phyloP scores from a whole-genome alignment of 2,797 vertebrate genomes.

The Jordanella pulchra region DNA sequence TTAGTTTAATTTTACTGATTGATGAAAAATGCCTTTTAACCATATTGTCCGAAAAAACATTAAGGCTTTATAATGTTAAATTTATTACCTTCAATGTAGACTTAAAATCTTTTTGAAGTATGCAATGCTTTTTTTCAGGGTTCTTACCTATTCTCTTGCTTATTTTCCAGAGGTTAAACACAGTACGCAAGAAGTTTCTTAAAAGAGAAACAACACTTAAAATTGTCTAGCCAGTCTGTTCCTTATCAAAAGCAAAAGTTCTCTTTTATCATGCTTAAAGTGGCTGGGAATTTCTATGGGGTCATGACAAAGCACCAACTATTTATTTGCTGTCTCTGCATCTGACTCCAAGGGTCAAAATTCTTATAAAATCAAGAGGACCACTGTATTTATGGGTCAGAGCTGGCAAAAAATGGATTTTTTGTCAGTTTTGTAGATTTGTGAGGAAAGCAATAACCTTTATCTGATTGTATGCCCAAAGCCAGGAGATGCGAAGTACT shows the following conservation, averaged over 20 bases:
- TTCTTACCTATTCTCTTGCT: not conserved
- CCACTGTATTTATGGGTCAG: constrained; percentile 30
- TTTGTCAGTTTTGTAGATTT: constrained; percentile 26
- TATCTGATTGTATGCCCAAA: constrained; percentile 46
- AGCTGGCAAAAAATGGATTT: constrained; percentile 35
- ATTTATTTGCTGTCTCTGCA: constrained; percentile 69
- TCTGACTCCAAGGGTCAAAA: constrained; percentile 62
- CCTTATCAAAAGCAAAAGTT: constrained; percentile 55
- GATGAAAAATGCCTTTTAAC: constrained; percentile 37
- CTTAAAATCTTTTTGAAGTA: not conserved
- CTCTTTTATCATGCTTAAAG: constrained; percentile 63
- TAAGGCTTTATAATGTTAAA: not conserved
- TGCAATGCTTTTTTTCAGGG: not conserved
- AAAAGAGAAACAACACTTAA: constrained; percentile 11
- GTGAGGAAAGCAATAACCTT: constrained; percentile 46
- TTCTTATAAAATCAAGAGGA: constrained; percentile 60
- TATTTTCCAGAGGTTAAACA: constrained; percentile 15
- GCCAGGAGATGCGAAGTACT: constrained; percentile 47
- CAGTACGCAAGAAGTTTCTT: not conserved
- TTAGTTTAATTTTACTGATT: constrained; percentile 18
- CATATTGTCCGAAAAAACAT: constrained; percentile 1
- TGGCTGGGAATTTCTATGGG: constrained; percentile 64
- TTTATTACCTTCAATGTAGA: not conserved
- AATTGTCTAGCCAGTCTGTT: constrained; percentile 43
- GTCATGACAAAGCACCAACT: constrained; percentile 68